Evolutionary conservation across 2,797 vertebrate genomes (phyloP), one percentile per base, ranked within the genome.

Genomic region (Adelosebastes latens): DNA sequence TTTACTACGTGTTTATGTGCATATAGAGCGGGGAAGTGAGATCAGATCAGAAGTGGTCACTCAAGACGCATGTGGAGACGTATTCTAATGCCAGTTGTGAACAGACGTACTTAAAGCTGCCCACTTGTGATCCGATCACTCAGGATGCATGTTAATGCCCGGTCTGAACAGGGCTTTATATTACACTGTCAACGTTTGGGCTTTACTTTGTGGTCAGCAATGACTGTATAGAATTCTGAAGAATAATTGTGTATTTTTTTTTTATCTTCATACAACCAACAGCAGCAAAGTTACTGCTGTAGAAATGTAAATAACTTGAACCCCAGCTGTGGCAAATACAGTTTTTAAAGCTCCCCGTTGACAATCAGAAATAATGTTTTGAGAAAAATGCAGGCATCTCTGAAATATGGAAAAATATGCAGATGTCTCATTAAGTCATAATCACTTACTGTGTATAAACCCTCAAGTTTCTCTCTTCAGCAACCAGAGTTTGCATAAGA

Each of bases 401-500:
- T 58, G n/a, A 76, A 65, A 65, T 72, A 29, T 24, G 22, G 16
- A 36, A 31, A 46, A 31, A 36, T 8, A 49, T 73, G 31, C 53
- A 69, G 62, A 49, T 67, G 52, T 72, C 29, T 56, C 16, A 60
- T 79, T 72, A 68, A 32, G 24, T 79, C 60, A 64, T 36, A 49
- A 58, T 63, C 32, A 52, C 46, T 4, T 18, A 39, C 24, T 70
- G 27, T 29, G 31, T 34, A 7, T 49, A 60, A n/a, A 68, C 10
- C 18, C 14, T 49, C 29, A 62, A 18, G 25, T 55, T 79, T 75
- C 71, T 76, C n/a, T 85, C 16, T 55, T 42, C 31, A 72, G 36
- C 64, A 27, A 73, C 13, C 55, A 77, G n/a, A 72, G 58, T 69
- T 74, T 39, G 6, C 71, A 32, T 31, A 14, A 5, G 13, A n/a